Conservation (phyloP, 2,888 invertebrate species). For the Xylota sylvarum region DNA sequence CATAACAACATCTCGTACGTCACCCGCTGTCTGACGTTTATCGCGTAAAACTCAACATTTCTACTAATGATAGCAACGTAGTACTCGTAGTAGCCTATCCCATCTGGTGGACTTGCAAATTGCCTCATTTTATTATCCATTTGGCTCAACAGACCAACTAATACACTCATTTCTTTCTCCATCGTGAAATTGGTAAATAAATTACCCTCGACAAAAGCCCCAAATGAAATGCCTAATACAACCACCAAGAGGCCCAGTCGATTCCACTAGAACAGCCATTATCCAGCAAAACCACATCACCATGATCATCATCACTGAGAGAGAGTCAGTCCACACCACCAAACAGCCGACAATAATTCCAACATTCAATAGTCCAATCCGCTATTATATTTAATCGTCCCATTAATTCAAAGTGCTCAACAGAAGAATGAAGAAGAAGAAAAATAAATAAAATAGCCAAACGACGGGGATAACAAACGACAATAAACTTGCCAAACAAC, state of each 20-base stretch:
- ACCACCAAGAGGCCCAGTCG: constrained; percentile 24
- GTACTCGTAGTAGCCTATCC: background rate
- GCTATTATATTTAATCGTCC: constrained; percentile 77
- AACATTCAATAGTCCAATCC: constrained; percentile 77
- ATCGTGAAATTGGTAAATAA: constrained; percentile 55
- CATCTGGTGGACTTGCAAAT: constrained; percentile 69
- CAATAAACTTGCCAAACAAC: constrained; percentile 65
- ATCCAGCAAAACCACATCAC: constrained; percentile 64
- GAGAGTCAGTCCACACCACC: constrained; percentile 41
- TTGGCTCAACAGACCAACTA: constrained; percentile 64
- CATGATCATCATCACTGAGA: constrained; percentile 26
- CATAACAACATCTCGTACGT: constrained; percentile 30
- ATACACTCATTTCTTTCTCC: constrained; percentile 67
- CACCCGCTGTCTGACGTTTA: constrained; percentile 51
- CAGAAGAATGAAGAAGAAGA: constrained; percentile 56
- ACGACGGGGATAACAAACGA: constrained; percentile 59
- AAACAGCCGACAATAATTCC: constrained; percentile 65
- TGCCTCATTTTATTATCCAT: constrained; percentile 74
- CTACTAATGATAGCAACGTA: constrained; percentile 51
- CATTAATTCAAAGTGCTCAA: constrained; percentile 77
- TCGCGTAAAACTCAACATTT: constrained; percentile 67
- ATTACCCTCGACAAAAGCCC: constrained; percentile 64
- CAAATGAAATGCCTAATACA: constrained; percentile 69
- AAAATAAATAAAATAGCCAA: constrained; percentile 56
- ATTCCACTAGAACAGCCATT: constrained; percentile 41